Evolutionary conservation across 2,113 vertebrate genomes (phyloP).

Genomic region (Hirundichthys speculiger): DNA sequence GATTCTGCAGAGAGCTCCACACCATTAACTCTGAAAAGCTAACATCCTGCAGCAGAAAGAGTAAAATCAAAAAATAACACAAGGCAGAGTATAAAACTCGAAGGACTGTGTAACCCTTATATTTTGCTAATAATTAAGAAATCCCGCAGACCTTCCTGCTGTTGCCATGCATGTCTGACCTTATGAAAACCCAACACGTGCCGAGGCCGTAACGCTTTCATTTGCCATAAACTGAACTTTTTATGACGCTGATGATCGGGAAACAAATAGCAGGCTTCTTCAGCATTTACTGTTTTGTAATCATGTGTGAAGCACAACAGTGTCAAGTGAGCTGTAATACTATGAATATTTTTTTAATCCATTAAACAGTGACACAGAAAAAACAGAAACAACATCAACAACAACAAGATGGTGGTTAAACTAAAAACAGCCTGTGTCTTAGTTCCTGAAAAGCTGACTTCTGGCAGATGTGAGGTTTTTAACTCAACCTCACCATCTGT

Average conservation of each 20-base stretch:
- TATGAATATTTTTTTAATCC: too few species aligned
- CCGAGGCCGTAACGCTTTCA: not conserved
- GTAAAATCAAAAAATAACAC: not conserved
- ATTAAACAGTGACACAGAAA: not conserved
- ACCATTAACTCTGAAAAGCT: not conserved
- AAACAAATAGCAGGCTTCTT: not conserved
- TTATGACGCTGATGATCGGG: not conserved
- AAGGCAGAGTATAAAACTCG: not conserved
- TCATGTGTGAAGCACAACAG: not conserved
- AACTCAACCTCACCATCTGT: constrained; percentile 7
- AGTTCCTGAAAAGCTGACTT: constrained; percentile 47
- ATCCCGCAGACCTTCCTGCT: not conserved
- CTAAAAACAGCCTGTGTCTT: constrained; percentile 5
- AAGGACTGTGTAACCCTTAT: not conserved
- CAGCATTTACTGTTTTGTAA: not conserved
- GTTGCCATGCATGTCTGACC: not conserved
- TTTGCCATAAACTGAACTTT: constrained; percentile 2
- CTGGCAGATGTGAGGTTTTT: constrained; percentile 11
- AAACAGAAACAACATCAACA: not conserved
- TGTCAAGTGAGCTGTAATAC: not conserved
- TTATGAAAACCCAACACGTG: not conserved
- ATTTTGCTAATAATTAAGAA: not conserved
- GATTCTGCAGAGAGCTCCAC: not conserved
- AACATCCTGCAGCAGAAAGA: not conserved
- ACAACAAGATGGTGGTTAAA: not conserved